Evolutionary conservation across 2,113 vertebrate genomes (phyloP).

Genomic region (Pipra filicauda): DNA sequence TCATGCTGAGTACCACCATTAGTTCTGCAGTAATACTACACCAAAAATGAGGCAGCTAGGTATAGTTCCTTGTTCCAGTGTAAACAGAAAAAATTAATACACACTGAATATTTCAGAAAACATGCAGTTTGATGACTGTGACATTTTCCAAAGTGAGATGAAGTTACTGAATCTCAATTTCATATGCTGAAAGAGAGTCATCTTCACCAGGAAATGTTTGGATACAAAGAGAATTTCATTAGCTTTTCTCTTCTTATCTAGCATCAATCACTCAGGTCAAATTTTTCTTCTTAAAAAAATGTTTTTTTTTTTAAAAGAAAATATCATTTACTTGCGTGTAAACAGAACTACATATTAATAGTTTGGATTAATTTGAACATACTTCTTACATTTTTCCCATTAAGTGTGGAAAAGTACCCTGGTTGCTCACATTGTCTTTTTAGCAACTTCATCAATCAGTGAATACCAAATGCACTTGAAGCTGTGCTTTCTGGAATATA

Average conservation of each 20-base stretch:
- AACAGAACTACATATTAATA: background rate
- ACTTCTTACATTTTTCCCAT: background rate
- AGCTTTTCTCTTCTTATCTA: background rate
- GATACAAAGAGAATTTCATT: background rate
- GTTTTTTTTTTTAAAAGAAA: fast-evolving
- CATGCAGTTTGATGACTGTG: background rate
- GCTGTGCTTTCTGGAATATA: background rate
- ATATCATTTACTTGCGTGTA: background rate
- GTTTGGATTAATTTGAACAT: background rate
- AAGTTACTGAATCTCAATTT: background rate
- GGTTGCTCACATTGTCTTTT: background rate
- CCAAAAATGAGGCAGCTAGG: background rate
- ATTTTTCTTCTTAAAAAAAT: background rate
- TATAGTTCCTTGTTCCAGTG: background rate
- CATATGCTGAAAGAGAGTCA: background rate
- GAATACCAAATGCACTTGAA: background rate
- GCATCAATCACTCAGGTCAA: background rate
- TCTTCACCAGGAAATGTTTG: background rate
- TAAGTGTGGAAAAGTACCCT: background rate
- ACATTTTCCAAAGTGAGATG: background rate
- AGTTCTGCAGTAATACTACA: background rate
- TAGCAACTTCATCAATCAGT: background rate
- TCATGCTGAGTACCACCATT: background rate
- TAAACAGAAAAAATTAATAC: background rate
- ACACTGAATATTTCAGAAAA: background rate